Evolutionary conservation across 1,140 invertebrate species (phyloP), one percentile per base, ranked within the genome.

Genomic region (Rhagoletis zephyria): DNA sequence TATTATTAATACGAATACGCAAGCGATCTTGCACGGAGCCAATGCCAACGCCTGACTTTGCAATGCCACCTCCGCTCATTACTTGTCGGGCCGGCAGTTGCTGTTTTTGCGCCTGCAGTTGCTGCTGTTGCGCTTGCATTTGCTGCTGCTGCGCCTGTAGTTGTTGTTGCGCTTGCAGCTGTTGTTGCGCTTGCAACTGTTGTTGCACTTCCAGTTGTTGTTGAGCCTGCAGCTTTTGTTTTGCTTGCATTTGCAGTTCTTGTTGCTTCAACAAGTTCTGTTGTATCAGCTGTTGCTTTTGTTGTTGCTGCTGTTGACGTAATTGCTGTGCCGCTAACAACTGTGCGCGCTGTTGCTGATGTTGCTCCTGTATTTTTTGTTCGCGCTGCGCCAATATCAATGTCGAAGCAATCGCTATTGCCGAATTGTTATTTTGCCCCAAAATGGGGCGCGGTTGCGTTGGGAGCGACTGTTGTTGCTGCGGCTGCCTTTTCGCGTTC

Each of bases 301-400:
- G 86, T 60, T 87, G 86, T 14, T 87, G 61, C 61, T 74, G 70
- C 42, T 74, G 74, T 48, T 81, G 74, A 59, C 74, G 74, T 30
- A 81, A 81, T 30, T 87, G 64, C 40, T 70, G 86, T 5, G 48
- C 56, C 51, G 63, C 51, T n/a, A 85, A 59, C 12, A 63, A 19
- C 42, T 63, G 74, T 14, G 61, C 42, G 48, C 63, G 61, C 16
- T 64, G 81, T 9, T 87, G 87, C 51, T 87, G 87, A 19, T 81
- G 87, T 64, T 87, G 87, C n/a, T 90, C 88, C 30, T 90, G 90
- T 9, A 90, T 88, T 4, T 87, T 87, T 4, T 87, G 86, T 30
- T 87, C 61, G 12, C 86, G 64, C 64, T 87, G 86, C 45, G 86
- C 86, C 59, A 87, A 67, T 19, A 87, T 87, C 86, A 87, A 65